Conservation (phyloP, 30 jellyfish, hydroid and myxozoan genomes). For the Aurelia aurita complex sp. Pacific region DNA sequence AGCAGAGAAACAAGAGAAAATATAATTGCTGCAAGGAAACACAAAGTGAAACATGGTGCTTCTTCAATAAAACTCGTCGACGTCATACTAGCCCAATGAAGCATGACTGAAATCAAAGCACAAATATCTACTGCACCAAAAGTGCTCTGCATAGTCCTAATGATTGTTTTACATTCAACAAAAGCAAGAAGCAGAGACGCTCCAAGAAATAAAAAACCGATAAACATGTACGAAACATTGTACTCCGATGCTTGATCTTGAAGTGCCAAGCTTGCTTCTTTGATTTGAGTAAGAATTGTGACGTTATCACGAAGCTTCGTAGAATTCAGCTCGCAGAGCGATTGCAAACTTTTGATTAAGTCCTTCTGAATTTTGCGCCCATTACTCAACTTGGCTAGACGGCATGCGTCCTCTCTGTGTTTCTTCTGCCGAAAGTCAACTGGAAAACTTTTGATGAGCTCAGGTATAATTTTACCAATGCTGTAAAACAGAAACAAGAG, state of each 20-base stretch:
- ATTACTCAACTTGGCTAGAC: background rate
- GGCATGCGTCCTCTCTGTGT: background rate
- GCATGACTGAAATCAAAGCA: too few species aligned
- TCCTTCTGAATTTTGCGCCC: background rate
- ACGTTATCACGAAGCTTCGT: background rate
- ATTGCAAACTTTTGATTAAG: background rate
- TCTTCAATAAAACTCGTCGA: conserved; percentile 93
- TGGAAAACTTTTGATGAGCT: background rate
- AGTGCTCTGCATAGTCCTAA: too few species aligned
- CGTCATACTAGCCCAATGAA: background rate
- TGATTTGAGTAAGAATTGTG: background rate
- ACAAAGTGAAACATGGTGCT: too few species aligned
- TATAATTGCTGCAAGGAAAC: too few species aligned
- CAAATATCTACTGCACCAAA: too few species aligned
- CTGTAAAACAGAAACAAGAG: background rate
- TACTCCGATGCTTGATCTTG: conserved; percentile 21
- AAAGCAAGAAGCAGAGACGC: conserved; percentile 7
- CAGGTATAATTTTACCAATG: background rate
- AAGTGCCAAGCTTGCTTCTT: conserved; percentile 4
- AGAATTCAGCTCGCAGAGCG: background rate
- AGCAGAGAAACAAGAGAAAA: too few species aligned
- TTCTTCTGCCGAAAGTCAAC: background rate
- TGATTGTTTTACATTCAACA: too few species aligned
- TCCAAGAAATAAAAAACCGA: conserved; percentile 23
- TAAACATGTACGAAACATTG: conserved; percentile 12